These are phyloP conservation scores for Egretta garzetta DNA, from an alignment of 2,113 vertebrate genomes.

Conservation along the genomic window DNA sequence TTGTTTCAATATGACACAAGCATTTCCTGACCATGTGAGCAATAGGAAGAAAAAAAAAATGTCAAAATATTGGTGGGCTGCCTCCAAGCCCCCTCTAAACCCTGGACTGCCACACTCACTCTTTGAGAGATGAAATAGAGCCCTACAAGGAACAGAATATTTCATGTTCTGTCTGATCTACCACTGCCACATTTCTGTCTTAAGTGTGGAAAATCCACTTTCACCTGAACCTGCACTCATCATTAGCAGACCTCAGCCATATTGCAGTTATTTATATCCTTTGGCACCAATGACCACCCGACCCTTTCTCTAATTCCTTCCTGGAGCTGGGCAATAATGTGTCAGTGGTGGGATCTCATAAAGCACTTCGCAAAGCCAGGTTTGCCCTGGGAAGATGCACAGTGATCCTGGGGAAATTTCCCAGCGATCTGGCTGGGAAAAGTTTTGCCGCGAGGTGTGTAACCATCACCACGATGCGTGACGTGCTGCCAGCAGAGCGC, in stretches of 20 bases:
- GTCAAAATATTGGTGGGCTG: not conserved
- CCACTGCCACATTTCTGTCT: not conserved
- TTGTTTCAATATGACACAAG: not conserved
- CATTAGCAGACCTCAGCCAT: fast-evolving
- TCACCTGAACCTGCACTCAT: fast-evolving
- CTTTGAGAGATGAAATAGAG: not conserved
- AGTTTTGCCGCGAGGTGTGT: not conserved
- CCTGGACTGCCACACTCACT: not conserved
- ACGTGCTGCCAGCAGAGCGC: fast-evolving
- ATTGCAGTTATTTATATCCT: not conserved
- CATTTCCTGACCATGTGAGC: not conserved
- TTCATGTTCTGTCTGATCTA: not conserved
- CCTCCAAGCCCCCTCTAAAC: not conserved
- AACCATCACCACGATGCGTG: not conserved
- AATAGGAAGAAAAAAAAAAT: not conserved
- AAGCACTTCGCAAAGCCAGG: not conserved
- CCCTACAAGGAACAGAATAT: not conserved
- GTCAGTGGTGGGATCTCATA: not conserved
- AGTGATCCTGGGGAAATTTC: not conserved
- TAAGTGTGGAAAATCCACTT: not conserved
- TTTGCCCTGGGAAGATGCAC: not conserved
- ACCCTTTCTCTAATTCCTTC: no score
- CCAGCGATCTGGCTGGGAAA: no score
- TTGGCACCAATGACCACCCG: fast-evolving
- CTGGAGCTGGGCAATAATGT: no score